These are phyloP conservation scores for Mastacembelus armatus DNA, from an alignment of 2,797 vertebrate species.

Conservation along the genomic window DNA sequence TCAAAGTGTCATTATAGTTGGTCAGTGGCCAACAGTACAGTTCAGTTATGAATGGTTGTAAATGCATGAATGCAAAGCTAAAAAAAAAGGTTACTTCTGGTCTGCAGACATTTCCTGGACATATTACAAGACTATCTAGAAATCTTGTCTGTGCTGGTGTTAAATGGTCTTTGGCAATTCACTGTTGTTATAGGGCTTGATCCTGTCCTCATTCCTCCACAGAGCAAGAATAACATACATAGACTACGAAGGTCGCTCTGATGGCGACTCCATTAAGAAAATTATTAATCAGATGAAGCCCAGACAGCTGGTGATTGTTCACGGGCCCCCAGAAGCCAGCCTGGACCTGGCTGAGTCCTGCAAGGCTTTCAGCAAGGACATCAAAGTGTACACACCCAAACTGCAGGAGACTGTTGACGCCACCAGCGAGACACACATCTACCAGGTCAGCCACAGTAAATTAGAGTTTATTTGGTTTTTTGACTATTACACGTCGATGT, in stretches of 20 bases:
- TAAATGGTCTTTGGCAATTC: slow-evolving; percentile 4
- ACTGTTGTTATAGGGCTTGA: neutral
- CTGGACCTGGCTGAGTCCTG: slow-evolving; percentile 96
- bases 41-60: slow-evolving; percentile 20
- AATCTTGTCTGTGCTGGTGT: neutral
- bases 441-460: slow-evolving; percentile 86
- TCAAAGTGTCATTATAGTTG: slow-evolving; percentile 1
- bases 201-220: neutral
- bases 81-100: slow-evolving; percentile 3
- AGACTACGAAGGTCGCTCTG: slow-evolving; percentile 98
- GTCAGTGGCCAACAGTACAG: slow-evolving; percentile 3
- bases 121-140: slow-evolving; percentile 10
- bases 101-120: slow-evolving; percentile 15
- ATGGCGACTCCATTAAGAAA: slow-evolving; percentile 99
- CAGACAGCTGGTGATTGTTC: slow-evolving; percentile 94
- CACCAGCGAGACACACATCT: slow-evolving; percentile 98
- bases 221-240: slow-evolving; percentile 96
- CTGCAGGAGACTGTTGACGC: slow-evolving; percentile 97
- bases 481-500: too few relatives aligned
- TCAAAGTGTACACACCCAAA: slow-evolving; percentile 97
- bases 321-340: slow-evolving; percentile 94
- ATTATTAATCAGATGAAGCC: slow-evolving; percentile 99
- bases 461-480: too few relatives aligned
- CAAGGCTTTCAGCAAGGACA: slow-evolving; percentile 97
- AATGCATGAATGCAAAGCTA: slow-evolving; percentile 11